Base-by-base conservation (phyloP, 2,797 vertebrate genomes). In the Gobionotothen gibberifrons region DNA sequence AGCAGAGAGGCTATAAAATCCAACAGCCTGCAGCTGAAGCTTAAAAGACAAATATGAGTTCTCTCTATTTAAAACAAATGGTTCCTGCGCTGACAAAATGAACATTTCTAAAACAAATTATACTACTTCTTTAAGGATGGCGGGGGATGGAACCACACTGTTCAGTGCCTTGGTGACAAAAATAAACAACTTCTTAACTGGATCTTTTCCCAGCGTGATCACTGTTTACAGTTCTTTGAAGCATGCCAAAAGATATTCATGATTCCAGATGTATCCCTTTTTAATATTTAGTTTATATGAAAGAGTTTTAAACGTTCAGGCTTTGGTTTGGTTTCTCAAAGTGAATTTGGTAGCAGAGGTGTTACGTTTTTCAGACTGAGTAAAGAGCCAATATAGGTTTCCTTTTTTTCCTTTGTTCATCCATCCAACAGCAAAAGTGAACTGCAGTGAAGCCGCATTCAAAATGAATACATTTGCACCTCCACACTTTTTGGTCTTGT, bases 1-100 rank as follows among this genome's bases (percentile, higher is more conserved):
- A 81, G 59, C 21, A 48, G 74, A 57, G 64, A 74, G 74, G 77
- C 76, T 74, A 56, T 84, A 81, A 87, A 90, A 82, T 76, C 68
- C 69, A 57, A 70, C 63, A 65, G 83, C 83, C 79, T 72, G 56
- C 67, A 87, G 79, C 75, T 69, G 69, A 81, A 77, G 68, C 80
- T 82, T 74, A 72, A 69, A 67, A 55, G 71, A 74, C 11, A 4
- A 64, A 85, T 78, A 77, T 78, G 69, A 79, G 65, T 44, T 79
- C 57, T 14, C 48, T 72, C 47, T 16, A 44, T 76, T 79, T 52
- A 73, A 86, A 84, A 84, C 46, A 62, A 82, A 68, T 63, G 57
- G 16, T 44, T 72, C 78, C 26, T 48, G 32, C 60, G 69, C 48
- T 58, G 60, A 79, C 65, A 75, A 68, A 72, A 83, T 59, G 36